Evolutionary conservation across 2,113 vertebrate species (phyloP), one percentile per base, ranked within the genome.

Genomic region (Empidonax traillii): DNA sequence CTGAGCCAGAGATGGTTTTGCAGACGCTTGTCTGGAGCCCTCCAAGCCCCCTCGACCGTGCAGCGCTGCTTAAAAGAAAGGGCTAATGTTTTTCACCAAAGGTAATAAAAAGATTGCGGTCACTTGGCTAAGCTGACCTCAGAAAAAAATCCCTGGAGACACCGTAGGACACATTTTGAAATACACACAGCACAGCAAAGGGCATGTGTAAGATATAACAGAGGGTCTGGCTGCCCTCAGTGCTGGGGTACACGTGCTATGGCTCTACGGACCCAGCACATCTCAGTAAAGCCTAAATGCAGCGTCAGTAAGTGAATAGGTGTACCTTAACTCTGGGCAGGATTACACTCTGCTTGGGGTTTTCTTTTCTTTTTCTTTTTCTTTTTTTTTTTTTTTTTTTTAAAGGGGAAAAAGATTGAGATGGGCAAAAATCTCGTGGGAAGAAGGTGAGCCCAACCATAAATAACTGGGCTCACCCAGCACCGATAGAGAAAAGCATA

Each of bases 21-120:
- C 95, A 97, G 97, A 97, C 72, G 5, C 94, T 96, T 95, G 96
- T 96, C 97, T 97, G 94, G 94, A 97, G 97, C 90, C 86, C 94
- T 96, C 91, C 44, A 71, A 97, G 79, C 80, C 82, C 84, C 83
- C 68, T 98, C 65, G 22, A 95, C 86, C 86, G 33, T 87, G 85
- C 91, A 91, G 72, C 3, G 0, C 35, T 44, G 73, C 96, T 94
- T 90, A 35, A 93, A 96, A 96, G 93, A 68, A 90, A 93, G 69
- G 85, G 76, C 46, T 95, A 35, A 69, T 94, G 35, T 94, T 90
- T 89, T 93, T 71, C 89, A 93, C 85, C 82, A 89, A 94, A 75
- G 80, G 92, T 95, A 96, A 96, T 97, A 96, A 86, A 81, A 94
- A 90, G 90, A 93, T 90, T 91, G 65, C 3, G 1, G 78, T 89